phyloP scores from a whole-genome alignment of 2,113 vertebrate species.

The Corydoras maculifer region DNA sequence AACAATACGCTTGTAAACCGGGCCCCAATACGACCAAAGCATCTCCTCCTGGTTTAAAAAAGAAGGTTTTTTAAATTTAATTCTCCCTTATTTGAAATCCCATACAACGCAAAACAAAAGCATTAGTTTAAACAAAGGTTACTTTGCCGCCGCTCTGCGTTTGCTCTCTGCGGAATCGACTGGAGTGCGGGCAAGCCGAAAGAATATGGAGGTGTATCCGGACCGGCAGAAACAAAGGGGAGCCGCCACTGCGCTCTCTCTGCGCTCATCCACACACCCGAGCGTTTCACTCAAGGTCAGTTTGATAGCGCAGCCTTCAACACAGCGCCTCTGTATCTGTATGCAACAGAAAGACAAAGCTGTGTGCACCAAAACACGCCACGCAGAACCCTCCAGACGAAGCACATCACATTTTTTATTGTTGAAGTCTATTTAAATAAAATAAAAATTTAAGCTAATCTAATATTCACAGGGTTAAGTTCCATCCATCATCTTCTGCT shows the following conservation, averaged over 20 bases:
- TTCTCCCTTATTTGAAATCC: too few relatives aligned
- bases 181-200: constrained; percentile 1
- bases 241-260: constrained; percentile 1
- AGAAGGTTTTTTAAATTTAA: too few relatives aligned
- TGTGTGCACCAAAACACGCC: not conserved
- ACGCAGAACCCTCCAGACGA: too few relatives aligned
- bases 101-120: too few relatives aligned
- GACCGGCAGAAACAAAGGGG: constrained; percentile 24
- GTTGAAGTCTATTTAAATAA: too few relatives aligned
- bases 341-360: not conserved
- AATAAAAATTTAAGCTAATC: too few relatives aligned
- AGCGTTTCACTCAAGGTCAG: constrained; percentile 38
- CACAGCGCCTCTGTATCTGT: not conserved
- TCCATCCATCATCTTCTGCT: too few relatives aligned
- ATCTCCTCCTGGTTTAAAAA: too few relatives aligned
- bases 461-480: too few relatives aligned
- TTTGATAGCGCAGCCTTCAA: constrained; percentile 30
- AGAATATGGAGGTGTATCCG: constrained; percentile 26
- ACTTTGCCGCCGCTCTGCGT: not conserved
- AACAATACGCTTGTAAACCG: too few relatives aligned
- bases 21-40: too few relatives aligned
- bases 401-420: not conserved
- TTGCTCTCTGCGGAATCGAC: constrained; percentile 4
- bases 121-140: too few relatives aligned
- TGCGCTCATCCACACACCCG: constrained; percentile 22